Evolutionary conservation across 2,113 vertebrate species (phyloP), one percentile per base, ranked within the genome.

Genomic region (Delphinapterus leucas): DNA sequence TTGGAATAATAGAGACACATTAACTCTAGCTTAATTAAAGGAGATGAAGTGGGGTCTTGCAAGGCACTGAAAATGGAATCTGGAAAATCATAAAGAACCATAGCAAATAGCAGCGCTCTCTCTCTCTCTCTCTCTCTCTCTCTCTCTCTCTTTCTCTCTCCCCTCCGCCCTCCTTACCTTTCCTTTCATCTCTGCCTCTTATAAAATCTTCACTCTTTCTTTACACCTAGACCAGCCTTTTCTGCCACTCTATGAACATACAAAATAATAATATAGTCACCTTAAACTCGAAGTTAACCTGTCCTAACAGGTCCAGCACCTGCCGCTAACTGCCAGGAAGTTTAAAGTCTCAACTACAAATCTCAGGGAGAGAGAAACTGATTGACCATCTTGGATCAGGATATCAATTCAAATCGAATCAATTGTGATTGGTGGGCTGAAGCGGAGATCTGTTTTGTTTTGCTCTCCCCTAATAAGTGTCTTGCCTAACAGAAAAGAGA

Each of bases 11-110:
- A 71, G 53, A 93, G n/a, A 89, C 61, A 92, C 2, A 89, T 93
- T 82, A 73, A 82, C n/a, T 93, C 44, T 85, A 84, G 36, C 28
- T 94, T 90, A 95, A 96, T 89, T 81, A 93, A 93, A 85, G 44
- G 33, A 49, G 26, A 77, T 71, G 81, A 94, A 76, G 11, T 96
- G 26, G 61, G 23, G 23, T 80, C 76, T 90, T 84, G n/a, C 10
- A 58, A 77, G 85, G 10, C 33, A 71, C 28, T 70, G 49, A 49
- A 94, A 70, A 47, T 58, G 38, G 70, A 94, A 93, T 77, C 23
- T 93, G 38, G 47, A 90, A 89, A 95, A 49, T 71, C 31, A 90
- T 58, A 60, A 89, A 84, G 21, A 73, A 47, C 8, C 18, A 21
- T 33, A 44, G 11, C 18, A 73, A 15, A 47, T 33, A 73, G 49